These are phyloP conservation scores for Rhabdomys pumilio DNA, from an alignment of 2,797 vertebrate genomes.

Conservation along the genomic window DNA sequence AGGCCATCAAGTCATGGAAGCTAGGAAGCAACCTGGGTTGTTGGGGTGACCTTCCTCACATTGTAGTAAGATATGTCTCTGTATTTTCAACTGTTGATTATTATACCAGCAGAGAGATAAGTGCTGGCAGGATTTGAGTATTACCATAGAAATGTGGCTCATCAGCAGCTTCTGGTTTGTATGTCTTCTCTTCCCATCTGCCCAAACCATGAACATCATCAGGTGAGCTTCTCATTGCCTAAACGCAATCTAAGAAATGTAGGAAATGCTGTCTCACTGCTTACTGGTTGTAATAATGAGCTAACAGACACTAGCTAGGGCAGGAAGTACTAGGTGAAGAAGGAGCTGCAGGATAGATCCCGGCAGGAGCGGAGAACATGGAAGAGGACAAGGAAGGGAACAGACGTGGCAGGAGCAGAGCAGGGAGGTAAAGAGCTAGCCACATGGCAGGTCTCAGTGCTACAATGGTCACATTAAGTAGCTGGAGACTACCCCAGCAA, in stretches of 20 bases:
- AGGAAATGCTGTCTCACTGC: not conserved
- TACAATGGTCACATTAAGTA: not conserved
- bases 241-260: not conserved
- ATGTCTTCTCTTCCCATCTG: not conserved
- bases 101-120: not conserved
- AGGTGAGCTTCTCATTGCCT: not conserved
- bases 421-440: not conserved
- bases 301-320: not conserved
- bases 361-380: not conserved
- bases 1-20: not conserved
- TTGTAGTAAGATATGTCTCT: not conserved
- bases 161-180: not conserved
- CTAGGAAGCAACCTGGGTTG: not conserved
- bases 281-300: not conserved
- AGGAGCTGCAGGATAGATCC: not conserved
- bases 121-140: not conserved
- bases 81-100: not conserved
- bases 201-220: not conserved
- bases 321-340: not conserved
- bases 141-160: not conserved
- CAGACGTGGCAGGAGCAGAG: not conserved
- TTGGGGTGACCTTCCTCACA: not conserved
- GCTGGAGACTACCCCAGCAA: not conserved
- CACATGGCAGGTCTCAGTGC: not conserved
- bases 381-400: not conserved